These are phyloP conservation scores for Puma concolor DNA, from an alignment of 2,113 vertebrate species.

Conservation along the genomic window DNA sequence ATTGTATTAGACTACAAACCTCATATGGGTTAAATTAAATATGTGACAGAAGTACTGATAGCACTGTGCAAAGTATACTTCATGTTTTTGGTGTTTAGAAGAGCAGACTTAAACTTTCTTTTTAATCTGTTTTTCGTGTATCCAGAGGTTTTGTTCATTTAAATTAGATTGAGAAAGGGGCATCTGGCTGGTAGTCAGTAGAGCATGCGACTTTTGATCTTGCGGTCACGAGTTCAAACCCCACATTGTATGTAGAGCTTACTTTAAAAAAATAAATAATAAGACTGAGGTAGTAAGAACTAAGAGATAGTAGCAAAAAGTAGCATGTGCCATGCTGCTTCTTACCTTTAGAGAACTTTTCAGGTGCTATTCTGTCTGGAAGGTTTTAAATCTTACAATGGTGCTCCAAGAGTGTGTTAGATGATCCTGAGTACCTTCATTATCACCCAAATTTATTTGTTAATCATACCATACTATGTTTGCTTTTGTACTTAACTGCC, in stretches of 20 bases:
- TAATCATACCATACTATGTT: background rate
- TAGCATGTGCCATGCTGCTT: background rate
- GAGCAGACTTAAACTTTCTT: background rate
- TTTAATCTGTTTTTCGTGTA: background rate
- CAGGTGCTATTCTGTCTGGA: background rate
- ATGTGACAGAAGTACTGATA: background rate
- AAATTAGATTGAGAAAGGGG: background rate
- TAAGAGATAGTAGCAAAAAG: background rate
- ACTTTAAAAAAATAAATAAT: background rate
- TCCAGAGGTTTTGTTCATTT: constrained; percentile 6
- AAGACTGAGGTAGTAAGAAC: background rate
- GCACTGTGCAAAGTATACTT: background rate
- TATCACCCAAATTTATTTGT: background rate
- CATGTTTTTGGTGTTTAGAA: background rate
- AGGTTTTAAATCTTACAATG: background rate
- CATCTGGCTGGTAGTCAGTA: background rate
- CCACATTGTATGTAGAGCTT: background rate
- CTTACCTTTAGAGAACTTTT: background rate
- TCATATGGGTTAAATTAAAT: constrained; percentile 16
- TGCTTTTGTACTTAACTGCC: background rate
- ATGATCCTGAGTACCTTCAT: background rate
- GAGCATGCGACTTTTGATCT: background rate
- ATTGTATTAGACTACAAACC: background rate
- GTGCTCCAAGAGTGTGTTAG: background rate
- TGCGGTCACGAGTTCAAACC: background rate